phyloP scores from a whole-genome alignment of 2,888 invertebrate species.

The Hetaerina titia region DNA sequence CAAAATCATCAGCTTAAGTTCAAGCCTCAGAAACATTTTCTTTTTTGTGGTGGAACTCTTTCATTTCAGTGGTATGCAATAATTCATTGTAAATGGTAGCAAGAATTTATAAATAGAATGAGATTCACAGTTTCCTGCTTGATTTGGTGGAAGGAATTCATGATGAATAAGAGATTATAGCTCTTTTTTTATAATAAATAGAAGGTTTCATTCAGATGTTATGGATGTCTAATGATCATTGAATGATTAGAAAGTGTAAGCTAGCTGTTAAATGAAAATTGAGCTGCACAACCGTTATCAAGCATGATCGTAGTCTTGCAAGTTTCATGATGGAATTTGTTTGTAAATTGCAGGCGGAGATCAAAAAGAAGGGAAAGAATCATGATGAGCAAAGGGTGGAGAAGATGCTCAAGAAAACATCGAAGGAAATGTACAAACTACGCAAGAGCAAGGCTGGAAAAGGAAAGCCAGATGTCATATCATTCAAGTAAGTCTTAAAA shows the following conservation, averaged over 20 bases:
- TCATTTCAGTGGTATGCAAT: too few species aligned
- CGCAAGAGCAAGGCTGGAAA: constrained; percentile 92
- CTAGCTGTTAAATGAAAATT: not conserved
- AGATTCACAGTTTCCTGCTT: too few species aligned
- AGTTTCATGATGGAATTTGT: not conserved
- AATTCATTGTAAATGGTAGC: too few species aligned
- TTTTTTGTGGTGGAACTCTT: too few species aligned
- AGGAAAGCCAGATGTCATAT: constrained; percentile 93
- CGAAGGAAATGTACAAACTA: constrained; percentile 94
- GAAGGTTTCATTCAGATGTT: not conserved
- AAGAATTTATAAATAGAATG: too few species aligned
- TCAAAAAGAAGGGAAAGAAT: constrained; percentile 79
- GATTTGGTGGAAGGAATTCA: too few species aligned
- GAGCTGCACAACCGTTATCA: not conserved
- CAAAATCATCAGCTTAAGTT: too few species aligned
- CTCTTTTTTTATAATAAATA: not conserved
- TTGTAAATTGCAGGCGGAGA: constrained; percentile 78
- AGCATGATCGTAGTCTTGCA: not conserved
- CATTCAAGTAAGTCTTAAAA: constrained; percentile 88
- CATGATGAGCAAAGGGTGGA: constrained; percentile 85
- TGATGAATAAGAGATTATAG: too few species aligned
- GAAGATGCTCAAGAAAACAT: constrained; percentile 91
- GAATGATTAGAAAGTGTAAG: not conserved
- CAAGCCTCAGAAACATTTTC: too few species aligned
- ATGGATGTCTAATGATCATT: not conserved